Base-by-base conservation (phyloP, 2,888 invertebrate genomes). In the Nudaria mundana region DNA sequence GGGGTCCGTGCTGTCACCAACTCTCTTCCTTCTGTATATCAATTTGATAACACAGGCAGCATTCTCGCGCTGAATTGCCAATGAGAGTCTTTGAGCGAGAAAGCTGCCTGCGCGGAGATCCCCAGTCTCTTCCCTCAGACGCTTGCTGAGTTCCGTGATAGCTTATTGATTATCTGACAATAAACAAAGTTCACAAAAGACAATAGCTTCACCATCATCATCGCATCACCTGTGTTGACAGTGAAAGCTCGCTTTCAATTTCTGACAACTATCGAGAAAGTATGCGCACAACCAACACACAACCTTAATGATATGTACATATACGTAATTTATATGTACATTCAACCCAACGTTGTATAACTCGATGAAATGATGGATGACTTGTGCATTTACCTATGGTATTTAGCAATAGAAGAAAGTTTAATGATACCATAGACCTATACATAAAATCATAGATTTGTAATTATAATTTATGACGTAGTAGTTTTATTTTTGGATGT, bases 161-260 rank as follows among this genome's bases (percentile, higher is more conserved):
- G n/a, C n/a, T n/a, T n/a, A n/a, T n/a, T n/a, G 16, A 11, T 31
- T 38, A 34, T 40, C 30, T 56, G 33, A 24, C 32, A 44, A 13
- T 30, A 33, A 42, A 46, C 36, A 28, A 24, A 34, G 28, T 56
- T 53, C 30, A 30, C 16, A 28, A 11, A 20, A 14, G 18, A 5
- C 3, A 5, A 18, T 18, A 18, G 3, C 20, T 3, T 20, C 20
- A 5, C 20, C 20, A 20, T 8, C 20, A 20, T 8, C 29, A 12
- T 22, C 25, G 18, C 30, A 34, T 36, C 46, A 38, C 30, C 38
- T 3, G 13, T 20, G n/a, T 7, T 11, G 26, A 14, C 23, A 29
- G 62, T 48, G 61, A 61, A 61, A 61, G 58, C 52, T 37, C 16
- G 56, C 61, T 61, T 61, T 61, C 61, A 48, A 48, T 61, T 61